Conservation (phyloP, 2,888 invertebrate genomes). For the Luperina testacea region DNA sequence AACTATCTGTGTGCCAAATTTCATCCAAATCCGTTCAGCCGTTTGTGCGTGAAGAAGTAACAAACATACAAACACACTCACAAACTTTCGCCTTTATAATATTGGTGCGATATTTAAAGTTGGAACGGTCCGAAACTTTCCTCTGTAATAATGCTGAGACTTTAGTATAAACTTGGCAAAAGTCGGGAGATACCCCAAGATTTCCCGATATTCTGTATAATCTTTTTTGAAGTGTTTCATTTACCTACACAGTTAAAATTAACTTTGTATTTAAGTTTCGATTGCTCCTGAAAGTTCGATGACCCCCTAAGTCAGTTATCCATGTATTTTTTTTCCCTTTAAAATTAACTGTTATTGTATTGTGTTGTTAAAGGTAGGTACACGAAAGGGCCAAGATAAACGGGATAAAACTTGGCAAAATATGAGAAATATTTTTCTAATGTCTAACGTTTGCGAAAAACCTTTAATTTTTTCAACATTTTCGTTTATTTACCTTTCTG, state of each 20-base stretch:
- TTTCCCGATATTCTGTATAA: constrained; percentile 19
- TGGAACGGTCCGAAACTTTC: constrained; percentile 27
- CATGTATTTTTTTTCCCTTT: neutral
- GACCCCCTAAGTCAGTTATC: constrained; percentile 1
- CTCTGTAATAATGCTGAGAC: constrained; percentile 2
- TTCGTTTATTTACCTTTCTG: neutral
- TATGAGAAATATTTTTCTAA: neutral
- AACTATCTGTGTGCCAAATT: too few relatives aligned
- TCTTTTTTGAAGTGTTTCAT: constrained; percentile 18
- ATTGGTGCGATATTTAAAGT: constrained; percentile 14
- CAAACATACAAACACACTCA: too few relatives aligned
- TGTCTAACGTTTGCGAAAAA: neutral
- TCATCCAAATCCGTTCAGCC: too few relatives aligned
- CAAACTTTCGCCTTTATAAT: too few relatives aligned
- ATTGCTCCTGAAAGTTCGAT: constrained; percentile 22
- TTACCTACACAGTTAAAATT: constrained; percentile 23
- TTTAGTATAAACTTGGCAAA: constrained; percentile 1
- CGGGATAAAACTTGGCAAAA: neutral
- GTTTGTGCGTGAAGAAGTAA: too few relatives aligned
- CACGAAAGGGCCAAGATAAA: neutral
- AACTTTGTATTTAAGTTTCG: constrained; percentile 26
- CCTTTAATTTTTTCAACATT: neutral
- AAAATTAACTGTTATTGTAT: neutral
- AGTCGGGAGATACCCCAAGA: constrained; percentile 2
- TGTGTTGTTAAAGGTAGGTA: neutral